Evolutionary conservation across 2,888 invertebrate species (phyloP), one percentile per base, ranked within the genome.

Genomic region (Macrophya alboannulata): DNA sequence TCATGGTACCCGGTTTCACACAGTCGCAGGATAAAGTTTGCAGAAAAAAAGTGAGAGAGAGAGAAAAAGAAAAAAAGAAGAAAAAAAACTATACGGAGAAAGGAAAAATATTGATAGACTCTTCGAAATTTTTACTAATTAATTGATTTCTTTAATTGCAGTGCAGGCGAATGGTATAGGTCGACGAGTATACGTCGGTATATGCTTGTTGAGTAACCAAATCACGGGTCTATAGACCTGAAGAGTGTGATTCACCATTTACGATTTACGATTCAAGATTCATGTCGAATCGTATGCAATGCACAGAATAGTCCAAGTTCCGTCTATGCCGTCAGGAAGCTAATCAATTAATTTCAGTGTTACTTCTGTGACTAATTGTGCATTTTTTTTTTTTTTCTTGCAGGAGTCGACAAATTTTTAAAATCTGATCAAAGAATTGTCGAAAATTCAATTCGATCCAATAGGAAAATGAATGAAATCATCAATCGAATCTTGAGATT

Each of bases 321-420:
- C 72, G 72, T 74, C 72, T 74, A 74, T 74, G 72, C 72, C 17
- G 40, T 74, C 45, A 21, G 72, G 72, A 74, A 74, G 72, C 6
- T 74, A 74, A 74, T 74, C 45, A 74, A 74, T 74, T 25, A 74
- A 45, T 45, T 74, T 74, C 21, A 6, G 43, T 74, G n/a, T 74
- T 74, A 74, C 21, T 25, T 45, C 21, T 45, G 21, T 45, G 21
- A 72, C 43, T 21, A 72, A 45, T 43, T 71, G 17, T 4, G 15
- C 21, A 21, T 17, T 8, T 17, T n/a, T 62, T n/a, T 15, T n/a
- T n/a, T n/a, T n/a, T n/a, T n/a, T n/a, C n/a, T n/a, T n/a, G n/a
- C 9, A 62, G 9, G n/a, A 31, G 31, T 31, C 3, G 10, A 55
- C 1, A 55, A 55, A 17, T 55, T 55, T 55, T 1, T 2, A 15